These are phyloP conservation scores for Dunckerocampus dactyliophorus DNA, from an alignment of 2,113 vertebrate species.

Conservation along the genomic window DNA sequence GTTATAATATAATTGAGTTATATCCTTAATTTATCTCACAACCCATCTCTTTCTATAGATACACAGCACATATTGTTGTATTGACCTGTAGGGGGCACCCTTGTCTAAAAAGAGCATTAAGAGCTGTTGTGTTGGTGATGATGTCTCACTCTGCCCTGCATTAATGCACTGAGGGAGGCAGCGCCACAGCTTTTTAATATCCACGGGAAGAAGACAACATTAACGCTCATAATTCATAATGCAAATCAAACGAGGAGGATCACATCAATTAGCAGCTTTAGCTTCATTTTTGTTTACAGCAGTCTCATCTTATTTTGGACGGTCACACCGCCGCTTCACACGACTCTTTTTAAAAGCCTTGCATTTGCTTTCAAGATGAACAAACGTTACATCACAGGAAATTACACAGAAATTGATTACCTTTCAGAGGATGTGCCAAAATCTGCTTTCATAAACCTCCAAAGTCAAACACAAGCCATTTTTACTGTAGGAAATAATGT, in stretches of 20 bases:
- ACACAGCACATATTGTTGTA: too few relatives aligned
- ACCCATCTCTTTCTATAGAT: too few relatives aligned
- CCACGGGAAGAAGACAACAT: conserved; percentile 40
- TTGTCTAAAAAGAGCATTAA: conserved; percentile 4
- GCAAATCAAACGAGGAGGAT: conserved; percentile 59
- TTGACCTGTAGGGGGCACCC: conserved; percentile 62
- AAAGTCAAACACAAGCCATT: too few relatives aligned
- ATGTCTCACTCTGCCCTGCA: too few relatives aligned
- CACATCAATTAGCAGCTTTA: conserved; percentile 62
- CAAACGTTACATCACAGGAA: conserved; percentile 33
- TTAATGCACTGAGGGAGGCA: too few relatives aligned
- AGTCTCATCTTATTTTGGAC: conserved; percentile 69
- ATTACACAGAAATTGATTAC: conserved; percentile 8
- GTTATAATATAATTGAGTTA: too few relatives aligned
- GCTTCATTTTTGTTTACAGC: conserved; percentile 43
- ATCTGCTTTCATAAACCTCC: too few relatives aligned
- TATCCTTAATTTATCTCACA: too few relatives aligned
- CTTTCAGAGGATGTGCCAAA: too few relatives aligned
- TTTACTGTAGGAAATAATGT: too few relatives aligned
- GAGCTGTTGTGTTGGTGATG: too few relatives aligned
- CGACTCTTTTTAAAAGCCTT: conserved; percentile 67
- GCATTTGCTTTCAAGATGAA: conserved; percentile 70
- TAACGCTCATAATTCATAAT: conserved; percentile 58
- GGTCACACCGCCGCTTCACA: conserved; percentile 16
- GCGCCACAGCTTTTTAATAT: conserved; percentile 44